Base-by-base conservation (phyloP, 2,888 invertebrate species). In the Pollenia amentaria region DNA sequence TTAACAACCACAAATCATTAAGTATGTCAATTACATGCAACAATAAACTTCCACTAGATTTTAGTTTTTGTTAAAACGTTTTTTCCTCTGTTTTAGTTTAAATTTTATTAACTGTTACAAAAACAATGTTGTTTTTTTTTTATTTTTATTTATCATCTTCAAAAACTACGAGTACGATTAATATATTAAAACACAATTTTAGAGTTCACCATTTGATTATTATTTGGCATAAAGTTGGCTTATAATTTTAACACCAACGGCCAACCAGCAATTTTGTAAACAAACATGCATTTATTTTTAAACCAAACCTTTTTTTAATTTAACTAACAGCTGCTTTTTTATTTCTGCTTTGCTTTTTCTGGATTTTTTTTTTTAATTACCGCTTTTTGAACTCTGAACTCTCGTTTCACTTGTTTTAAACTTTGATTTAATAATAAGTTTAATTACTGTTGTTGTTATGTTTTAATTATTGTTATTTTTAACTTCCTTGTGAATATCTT, bases 1-100 rank as follows among this genome's bases (percentile, higher is more conserved):
- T 16, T 55, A 85, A 64, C n/a, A n/a, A n/a, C 46, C 40, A 21
- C 46, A 16, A 65, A 29, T 29, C 64, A 40, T 16, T 55, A 85
- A 64, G 86, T 83, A 57, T 79, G 86, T 86, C 86, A 79, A 86
- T 86, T 83, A 83, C 75, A 83, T 86, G 86, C 86, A 82, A 86
- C 70, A 83, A 73, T 70, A 75, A 78, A 79, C 55, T 75, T 75
- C 69, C 79, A 82, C 40, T 67, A 42, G 64, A 69, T 69, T n/a
- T n/a, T 53, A 29, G 14, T 60, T 60, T 55, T 62, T 7, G 4
- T 21, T 29, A 57, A 6, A 44, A 60, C 48, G 10, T 75, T 60
- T 60, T 65, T 21, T 29, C 72, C 60, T 46, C 3, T 40, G 1
- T 67, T 48, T 12, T 8, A 11, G n/a, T 48, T 75, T 51, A n/a